Evolutionary conservation across 2,888 invertebrate species (phyloP), one percentile per base, ranked within the genome.

Genomic region (Bhutanitis thaidina): DNA sequence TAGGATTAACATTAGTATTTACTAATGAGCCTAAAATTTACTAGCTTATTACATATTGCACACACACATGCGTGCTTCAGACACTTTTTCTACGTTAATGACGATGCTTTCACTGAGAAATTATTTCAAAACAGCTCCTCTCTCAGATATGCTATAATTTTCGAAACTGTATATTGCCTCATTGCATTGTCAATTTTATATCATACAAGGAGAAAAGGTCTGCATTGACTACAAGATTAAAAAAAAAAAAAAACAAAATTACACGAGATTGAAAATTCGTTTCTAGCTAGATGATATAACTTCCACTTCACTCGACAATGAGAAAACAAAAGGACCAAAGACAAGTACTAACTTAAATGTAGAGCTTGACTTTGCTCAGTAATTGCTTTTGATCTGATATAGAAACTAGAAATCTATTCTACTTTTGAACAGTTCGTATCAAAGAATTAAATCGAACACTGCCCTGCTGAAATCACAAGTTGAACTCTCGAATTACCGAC

Each of bases 301-400:
- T 55, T 53, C 63, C 65, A 65, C 59, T 53, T 65, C 67, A 77
- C 70, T 70, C 59, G 59, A 71, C 65, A 67, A 65, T 52, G 53
- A 54, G 55, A 41, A 50, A 37, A 32, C 37, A 49, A 49, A 37
- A 14, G 47, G 27, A 51, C 47, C 53, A 55, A 40, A 43, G 32
- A 36, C 35, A 50, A 44, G 47, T 43, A 47, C 35, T 14, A 20
- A 20, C n/a, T n/a, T n/a, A n/a, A n/a, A n/a, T n/a, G 20, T 5
- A 5, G 5, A 2, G 5, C 20, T 20, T 2, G 3, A 20, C 20
- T 20, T 20, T 5, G 20, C 2, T 3, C 5, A 20, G 20, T 38
- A n/a, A 25, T 7, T 48, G 35, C 35, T 8, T 35, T 27, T 35
- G 48, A 29, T 8, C 35, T 8, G 29, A 15, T 15, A 16, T 15